A percentile compares a stretch with the other conserved stretches of the same genome.
These are phyloP conservation scores for Oxycera nigricornis DNA, from an alignment of 2,888 invertebrate genomes.

Conservation along the genomic window DNA sequence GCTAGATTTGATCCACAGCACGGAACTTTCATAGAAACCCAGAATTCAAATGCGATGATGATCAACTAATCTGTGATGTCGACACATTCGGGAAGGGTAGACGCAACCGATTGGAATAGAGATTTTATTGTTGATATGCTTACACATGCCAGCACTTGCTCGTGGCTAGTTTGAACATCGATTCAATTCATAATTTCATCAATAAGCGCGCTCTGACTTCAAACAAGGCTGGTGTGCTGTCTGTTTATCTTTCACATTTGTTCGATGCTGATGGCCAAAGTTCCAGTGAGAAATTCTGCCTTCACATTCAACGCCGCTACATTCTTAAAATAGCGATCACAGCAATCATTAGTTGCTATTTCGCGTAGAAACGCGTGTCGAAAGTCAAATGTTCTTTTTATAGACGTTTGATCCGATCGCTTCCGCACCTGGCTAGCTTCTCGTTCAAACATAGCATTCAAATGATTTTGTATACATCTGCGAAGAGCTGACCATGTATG, in stretches of 20 bases:
- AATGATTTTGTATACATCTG: too few species aligned
- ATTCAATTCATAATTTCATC: background rate
- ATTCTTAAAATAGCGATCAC: conserved; percentile 18
- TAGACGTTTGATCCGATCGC: conserved; percentile 8
- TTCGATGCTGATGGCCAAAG: background rate
- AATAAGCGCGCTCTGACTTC: background rate
- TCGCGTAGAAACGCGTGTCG: conserved; percentile 11
- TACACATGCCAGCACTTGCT: background rate
- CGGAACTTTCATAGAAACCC: background rate
- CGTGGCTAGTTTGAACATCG: background rate
- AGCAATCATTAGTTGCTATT: background rate
- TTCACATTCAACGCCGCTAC: background rate
- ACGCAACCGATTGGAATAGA: background rate
- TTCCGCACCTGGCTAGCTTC: too few species aligned
- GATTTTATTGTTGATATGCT: background rate
- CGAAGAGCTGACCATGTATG: too few species aligned
- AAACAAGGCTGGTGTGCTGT: background rate
- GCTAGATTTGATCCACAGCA: background rate
- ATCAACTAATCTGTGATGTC: background rate
- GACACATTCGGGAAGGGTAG: background rate
- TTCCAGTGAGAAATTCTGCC: background rate
- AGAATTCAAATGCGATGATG: background rate
- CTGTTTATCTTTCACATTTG: background rate
- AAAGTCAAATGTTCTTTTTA: conserved; percentile 20
- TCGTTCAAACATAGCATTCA: too few species aligned